Evolutionary conservation across 2,797 vertebrate species (phyloP).

Genomic region (Peromyscus nudipes): DNA sequence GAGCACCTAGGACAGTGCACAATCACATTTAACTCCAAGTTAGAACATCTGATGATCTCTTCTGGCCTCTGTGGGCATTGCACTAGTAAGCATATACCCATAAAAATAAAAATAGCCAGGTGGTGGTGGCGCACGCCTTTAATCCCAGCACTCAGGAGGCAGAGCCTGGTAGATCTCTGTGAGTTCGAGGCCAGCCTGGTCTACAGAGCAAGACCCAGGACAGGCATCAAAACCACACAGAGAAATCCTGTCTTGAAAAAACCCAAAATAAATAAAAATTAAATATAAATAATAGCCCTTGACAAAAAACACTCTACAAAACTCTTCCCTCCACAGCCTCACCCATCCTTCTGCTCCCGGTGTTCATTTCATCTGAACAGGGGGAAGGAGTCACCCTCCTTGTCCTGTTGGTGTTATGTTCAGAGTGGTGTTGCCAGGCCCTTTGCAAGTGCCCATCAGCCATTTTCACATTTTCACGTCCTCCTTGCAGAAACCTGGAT

Average conservation of each 20-base stretch:
- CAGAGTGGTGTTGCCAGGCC: too few species aligned
- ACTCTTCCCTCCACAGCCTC: not conserved
- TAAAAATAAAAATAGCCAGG: too few species aligned
- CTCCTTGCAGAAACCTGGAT: not conserved
- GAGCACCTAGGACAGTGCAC: not conserved
- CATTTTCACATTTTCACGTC: not conserved
- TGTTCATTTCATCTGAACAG: not conserved
- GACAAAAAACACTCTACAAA: not conserved
- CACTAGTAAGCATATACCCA: not conserved
- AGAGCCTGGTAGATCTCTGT: too few species aligned
- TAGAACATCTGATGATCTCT: not conserved
- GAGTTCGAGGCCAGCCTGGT: too few species aligned
- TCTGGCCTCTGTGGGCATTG: not conserved
- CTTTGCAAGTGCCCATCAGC: not conserved
- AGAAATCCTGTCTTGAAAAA: too few species aligned
- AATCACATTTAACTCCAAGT: not conserved
- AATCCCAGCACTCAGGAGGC: too few species aligned
- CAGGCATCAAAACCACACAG: too few species aligned
- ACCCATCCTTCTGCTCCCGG: fast-evolving
- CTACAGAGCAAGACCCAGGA: too few species aligned
- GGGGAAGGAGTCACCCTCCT: not conserved
- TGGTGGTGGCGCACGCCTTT: too few species aligned
- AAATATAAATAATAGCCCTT: not conserved
- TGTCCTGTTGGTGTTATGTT: not conserved
- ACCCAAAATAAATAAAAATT: too few species aligned